These are phyloP conservation scores for Lonchura striata DNA, from an alignment of 2,113 vertebrate genomes.

Conservation along the genomic window DNA sequence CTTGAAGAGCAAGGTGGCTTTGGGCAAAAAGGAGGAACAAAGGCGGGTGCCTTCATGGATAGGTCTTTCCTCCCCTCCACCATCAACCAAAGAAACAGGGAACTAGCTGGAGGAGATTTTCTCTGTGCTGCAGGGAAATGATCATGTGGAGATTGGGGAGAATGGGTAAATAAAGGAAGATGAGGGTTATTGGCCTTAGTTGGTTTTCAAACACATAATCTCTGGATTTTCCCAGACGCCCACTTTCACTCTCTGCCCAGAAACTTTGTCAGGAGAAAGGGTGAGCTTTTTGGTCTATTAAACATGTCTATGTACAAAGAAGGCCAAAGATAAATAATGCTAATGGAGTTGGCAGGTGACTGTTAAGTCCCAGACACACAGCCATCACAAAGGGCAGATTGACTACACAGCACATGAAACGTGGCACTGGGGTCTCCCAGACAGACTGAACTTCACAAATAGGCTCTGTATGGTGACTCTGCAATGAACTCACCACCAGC, in stretches of 20 bases:
- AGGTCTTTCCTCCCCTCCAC: background rate
- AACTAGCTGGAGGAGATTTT: background rate
- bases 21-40: background rate
- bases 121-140: background rate
- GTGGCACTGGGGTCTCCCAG: background rate
- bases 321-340: background rate
- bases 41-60: rapidly evolving
- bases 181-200: background rate
- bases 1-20: background rate
- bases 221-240: background rate
- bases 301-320: background rate
- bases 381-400: background rate
- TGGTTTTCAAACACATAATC: background rate
- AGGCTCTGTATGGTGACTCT: background rate
- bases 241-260: background rate
- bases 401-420: background rate
- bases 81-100: background rate
- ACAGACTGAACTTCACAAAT: background rate
- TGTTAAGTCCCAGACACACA: background rate
- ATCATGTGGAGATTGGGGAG: rapidly evolving
- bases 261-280: background rate
- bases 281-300: background rate
- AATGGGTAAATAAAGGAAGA: background rate
- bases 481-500: background rate
- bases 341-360: background rate